Evolutionary conservation across 2,797 vertebrate species (phyloP).

Genomic region (Parauchenoglanis ngamensis): DNA sequence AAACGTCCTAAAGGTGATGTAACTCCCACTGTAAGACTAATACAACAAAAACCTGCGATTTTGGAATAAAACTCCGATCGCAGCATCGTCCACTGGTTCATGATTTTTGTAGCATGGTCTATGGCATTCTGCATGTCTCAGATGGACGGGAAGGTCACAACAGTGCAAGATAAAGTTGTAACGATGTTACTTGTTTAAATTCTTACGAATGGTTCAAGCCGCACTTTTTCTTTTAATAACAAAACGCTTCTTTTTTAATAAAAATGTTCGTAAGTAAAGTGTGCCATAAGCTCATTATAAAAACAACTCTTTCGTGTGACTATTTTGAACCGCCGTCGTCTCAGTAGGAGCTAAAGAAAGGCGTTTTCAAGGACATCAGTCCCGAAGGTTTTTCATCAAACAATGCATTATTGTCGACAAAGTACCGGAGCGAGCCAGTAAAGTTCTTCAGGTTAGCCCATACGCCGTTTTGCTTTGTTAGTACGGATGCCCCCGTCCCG

Average conservation of each 20-base stretch:
- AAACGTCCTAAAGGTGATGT: neutral
- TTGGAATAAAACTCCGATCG: neutral
- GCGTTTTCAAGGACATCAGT: conserved; percentile 18
- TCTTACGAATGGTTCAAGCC: too few relatives aligned
- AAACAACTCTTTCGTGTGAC: neutral
- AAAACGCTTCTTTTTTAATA: neutral
- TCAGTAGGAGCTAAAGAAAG: conserved; percentile 8
- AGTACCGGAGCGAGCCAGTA: conserved; percentile 21
- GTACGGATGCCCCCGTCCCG: conserved; percentile 21
- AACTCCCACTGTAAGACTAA: neutral
- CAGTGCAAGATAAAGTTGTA: neutral
- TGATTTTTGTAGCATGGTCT: neutral
- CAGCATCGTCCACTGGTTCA: neutral
- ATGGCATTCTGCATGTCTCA: neutral
- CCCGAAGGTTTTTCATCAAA: conserved; percentile 32
- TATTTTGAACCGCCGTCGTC: neutral
- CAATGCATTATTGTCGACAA: conserved; percentile 21
- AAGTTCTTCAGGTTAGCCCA: conserved; percentile 21
- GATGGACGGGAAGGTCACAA: neutral
- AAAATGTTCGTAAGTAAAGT: neutral
- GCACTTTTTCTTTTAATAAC: too few relatives aligned
- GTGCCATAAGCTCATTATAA: neutral
- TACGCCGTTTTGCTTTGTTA: conserved; percentile 22
- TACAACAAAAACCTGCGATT: neutral
- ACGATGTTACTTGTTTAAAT: too few relatives aligned